These are phyloP conservation scores for Pseudochaenichthys georgianus DNA, from an alignment of 2,797 vertebrate species.

Conservation along the genomic window DNA sequence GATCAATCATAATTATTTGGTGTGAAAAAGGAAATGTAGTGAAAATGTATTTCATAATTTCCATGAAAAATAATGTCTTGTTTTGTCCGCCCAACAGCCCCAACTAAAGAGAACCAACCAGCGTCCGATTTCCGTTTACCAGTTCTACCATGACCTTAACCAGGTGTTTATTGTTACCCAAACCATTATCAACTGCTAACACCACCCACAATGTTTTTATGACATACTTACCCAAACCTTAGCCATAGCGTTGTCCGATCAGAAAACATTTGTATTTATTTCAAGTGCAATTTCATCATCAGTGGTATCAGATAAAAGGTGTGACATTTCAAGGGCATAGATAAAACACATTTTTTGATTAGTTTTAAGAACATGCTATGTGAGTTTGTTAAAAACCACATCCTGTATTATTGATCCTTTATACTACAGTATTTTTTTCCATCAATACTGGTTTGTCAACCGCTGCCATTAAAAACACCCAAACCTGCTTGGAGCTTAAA, in stretches of 20 bases:
- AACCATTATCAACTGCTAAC: background rate
- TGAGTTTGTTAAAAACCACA: background rate
- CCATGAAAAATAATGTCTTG: background rate
- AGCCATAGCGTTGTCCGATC: background rate
- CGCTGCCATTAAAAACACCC: background rate
- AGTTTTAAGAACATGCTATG: background rate
- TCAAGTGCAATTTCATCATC: background rate
- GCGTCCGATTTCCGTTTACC: background rate
- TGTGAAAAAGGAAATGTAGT: too few species aligned
- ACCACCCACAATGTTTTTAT: background rate
- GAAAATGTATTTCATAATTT: too few species aligned
- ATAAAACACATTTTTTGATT: background rate
- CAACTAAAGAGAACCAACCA: too few species aligned
- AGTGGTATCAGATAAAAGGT: background rate
- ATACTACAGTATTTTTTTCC: background rate
- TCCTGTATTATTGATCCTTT: background rate
- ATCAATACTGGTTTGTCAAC: background rate
- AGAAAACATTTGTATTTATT: background rate
- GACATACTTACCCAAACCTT: background rate
- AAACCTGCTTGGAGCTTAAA: background rate
- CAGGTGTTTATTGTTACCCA: too few species aligned
- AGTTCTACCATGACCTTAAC: background rate
- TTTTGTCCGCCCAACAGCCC: background rate
- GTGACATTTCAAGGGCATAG: background rate
- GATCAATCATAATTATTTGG: too few species aligned